Evolutionary conservation across 2,113 vertebrate genomes (phyloP), one percentile per base, ranked within the genome.

Genomic region (Pangasianodon gigas): DNA sequence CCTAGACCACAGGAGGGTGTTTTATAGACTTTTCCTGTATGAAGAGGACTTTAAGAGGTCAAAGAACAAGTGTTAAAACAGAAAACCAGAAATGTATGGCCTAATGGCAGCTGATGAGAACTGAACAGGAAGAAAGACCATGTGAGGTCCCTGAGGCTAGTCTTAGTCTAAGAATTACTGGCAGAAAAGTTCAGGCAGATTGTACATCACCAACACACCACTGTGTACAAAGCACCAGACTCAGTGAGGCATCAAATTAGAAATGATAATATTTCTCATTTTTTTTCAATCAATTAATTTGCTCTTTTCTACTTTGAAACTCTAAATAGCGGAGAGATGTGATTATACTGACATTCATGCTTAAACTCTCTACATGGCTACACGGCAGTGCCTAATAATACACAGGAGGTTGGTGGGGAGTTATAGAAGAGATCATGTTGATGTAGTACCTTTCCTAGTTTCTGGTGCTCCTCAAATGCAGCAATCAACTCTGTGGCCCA

Each of bases 211-310:
- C 95, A 95, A 94, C 92, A 94, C 96, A 97, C 96, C 96, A 98
- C 97, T 96, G 98, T 97, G 98, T 96, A 97, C 96, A 95, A 97
- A 98, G 97, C 96, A 96, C 96, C 97, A 96, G 96, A 96, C 96
- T 98, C 97, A 98, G 97, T 97, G 97, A 99, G 97, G 98, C 98
- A 98, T 97, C 98, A 98, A 99, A 99, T 99, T 99, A 98, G 97
- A 96, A 97, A 98, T 97, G 97, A 97, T 97, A 97, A 96, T 96
- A 97, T 97, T 97, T 37, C 97, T 37, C 37, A 37, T 37, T 37
- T 37, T 37, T 37, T 37, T 37, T 37, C 37, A 37, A 95, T 95
- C 95, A 95, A 96, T 97, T 98, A 98, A 98, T 98, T 98, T 97
- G 96, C 95, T 96, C 94, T 94, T 92, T 92, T 91, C 94, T 87